Conservation (phyloP, 2,888 invertebrate genomes). For the Latheticus oryzae region DNA sequence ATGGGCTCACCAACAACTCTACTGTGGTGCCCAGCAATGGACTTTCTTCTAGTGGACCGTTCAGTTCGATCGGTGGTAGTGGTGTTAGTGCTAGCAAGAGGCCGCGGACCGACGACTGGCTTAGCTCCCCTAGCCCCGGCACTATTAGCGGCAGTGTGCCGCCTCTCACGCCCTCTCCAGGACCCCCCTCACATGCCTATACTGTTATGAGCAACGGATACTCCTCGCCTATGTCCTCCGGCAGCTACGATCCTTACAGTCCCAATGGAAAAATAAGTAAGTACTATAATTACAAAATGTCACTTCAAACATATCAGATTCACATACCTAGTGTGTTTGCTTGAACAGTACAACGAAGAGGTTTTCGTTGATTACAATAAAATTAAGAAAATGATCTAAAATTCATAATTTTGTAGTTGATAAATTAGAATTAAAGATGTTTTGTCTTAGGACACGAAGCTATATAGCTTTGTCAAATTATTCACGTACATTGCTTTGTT, state of each 20-base stretch:
- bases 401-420: no score
- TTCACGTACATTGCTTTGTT: not conserved
- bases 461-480: not conserved
- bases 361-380: no score
- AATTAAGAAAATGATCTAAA: no score
- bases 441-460: no score
- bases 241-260: constrained; percentile 91
- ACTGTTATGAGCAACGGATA: constrained; percentile 78
- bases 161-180: constrained; percentile 77
- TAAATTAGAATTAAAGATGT: no score
- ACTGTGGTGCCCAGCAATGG: constrained; percentile 59
- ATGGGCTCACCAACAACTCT: constrained; percentile 62
- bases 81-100: constrained; percentile 64
- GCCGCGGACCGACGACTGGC: constrained; percentile 73
- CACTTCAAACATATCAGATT: not conserved
- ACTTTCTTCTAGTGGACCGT: constrained; percentile 51
- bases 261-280: constrained; percentile 90
- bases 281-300: constrained; percentile 58
- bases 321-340: no score
- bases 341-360: no score
- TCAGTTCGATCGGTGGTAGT: constrained; percentile 45
- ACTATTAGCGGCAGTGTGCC: constrained; percentile 67
- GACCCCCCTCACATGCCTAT: constrained; percentile 69
- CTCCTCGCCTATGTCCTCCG: constrained; percentile 86
- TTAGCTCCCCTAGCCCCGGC: constrained; percentile 72